phyloP scores from a whole-genome alignment of 1,140 invertebrate species.

The Drosophila guanche region DNA sequence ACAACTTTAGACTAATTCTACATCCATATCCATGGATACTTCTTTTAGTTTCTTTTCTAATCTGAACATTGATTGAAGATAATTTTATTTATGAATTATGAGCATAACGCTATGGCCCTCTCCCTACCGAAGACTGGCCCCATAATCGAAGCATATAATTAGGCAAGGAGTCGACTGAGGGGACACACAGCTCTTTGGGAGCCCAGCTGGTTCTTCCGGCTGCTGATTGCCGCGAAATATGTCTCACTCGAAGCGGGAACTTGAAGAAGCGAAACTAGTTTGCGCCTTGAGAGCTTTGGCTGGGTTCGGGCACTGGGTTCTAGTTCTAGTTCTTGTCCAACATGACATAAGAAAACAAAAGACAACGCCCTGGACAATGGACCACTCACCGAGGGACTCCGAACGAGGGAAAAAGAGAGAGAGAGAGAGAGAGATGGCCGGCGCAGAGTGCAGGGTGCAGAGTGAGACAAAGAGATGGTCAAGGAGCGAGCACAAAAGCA shows the following conservation, averaged over 20 bases:
- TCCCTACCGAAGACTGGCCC: neutral
- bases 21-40: no score
- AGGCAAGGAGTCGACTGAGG: neutral
- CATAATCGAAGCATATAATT: slow-evolving; percentile 38
- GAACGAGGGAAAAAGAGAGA: no score
- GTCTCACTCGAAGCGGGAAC: slow-evolving; percentile 20
- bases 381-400: neutral
- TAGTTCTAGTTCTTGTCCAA: slow-evolving; percentile 24
- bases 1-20: no score
- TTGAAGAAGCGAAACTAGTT: slow-evolving; percentile 29
- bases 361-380: slow-evolving; percentile 11
- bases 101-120: no score
- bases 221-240: slow-evolving; percentile 45
- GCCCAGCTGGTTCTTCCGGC: slow-evolving; percentile 27
- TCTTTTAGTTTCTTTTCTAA: no score
- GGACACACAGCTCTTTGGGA: neutral
- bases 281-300: slow-evolving; percentile 32
- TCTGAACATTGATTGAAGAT: no score
- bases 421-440: neutral
- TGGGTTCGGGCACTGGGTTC: neutral
- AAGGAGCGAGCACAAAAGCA: neutral
- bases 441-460: neutral
- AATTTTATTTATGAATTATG: no score
- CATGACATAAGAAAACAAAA: slow-evolving; percentile 54
- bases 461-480: no score